phyloP scores from a whole-genome alignment of 2,888 invertebrate genomes.

The Pseudococcus viburni region DNA sequence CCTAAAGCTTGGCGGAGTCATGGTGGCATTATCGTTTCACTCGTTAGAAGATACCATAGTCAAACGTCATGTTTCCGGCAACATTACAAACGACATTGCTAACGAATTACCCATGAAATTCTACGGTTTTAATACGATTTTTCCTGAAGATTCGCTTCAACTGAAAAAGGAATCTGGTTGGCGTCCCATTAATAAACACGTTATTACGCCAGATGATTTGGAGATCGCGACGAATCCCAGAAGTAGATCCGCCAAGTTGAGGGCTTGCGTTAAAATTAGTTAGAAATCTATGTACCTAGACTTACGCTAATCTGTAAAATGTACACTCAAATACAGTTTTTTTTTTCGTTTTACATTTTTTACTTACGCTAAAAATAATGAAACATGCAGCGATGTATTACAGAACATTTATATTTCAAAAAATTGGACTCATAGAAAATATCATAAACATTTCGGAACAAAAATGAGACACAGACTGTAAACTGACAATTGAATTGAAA shows the following conservation, averaged over 20 bases:
- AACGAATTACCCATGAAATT: constrained; percentile 83
- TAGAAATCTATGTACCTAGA: neutral
- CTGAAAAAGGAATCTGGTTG: constrained; percentile 78
- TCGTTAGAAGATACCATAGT: constrained; percentile 94
- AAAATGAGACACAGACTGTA: neutral
- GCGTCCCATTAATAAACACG: constrained; percentile 85
- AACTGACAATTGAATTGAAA: neutral
- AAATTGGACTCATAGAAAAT: neutral
- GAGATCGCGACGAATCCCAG: constrained; percentile 87
- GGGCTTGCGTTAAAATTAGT: constrained; percentile 83
- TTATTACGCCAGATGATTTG: constrained; percentile 80
- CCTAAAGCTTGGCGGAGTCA: constrained; percentile 83
- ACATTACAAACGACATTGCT: constrained; percentile 80
- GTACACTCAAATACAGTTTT: too few relatives aligned
- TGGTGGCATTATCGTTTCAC: constrained; percentile 91
- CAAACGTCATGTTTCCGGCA: constrained; percentile 88
- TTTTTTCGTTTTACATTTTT: too few relatives aligned
- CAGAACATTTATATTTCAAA: constrained; percentile 28
- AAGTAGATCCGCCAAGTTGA: constrained; percentile 89
- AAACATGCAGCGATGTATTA: neutral
- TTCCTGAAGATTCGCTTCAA: constrained; percentile 72
- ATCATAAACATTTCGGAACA: neutral
- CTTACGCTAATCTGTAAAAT: too few relatives aligned
- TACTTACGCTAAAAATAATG: neutral
- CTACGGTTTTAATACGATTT: constrained; percentile 76